phyloP scores from a whole-genome alignment of 2,888 invertebrate genomes.

The Scelioninae gen. 1 region DNA sequence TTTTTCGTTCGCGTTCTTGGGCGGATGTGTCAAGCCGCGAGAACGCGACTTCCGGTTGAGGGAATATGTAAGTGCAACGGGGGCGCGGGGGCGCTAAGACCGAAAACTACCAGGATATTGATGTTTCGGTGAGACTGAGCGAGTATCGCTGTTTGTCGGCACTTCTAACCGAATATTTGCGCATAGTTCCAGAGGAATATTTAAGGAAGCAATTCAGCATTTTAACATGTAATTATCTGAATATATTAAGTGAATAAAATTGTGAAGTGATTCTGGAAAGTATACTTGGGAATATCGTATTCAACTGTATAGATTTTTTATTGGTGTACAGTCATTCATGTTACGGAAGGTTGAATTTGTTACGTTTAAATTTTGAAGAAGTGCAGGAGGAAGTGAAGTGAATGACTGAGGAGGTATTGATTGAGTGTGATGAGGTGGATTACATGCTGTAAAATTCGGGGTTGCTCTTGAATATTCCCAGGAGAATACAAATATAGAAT shows the following conservation, averaged over 20 bases:
- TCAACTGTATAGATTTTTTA: too few relatives aligned
- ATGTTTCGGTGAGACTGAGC: conserved; percentile 12
- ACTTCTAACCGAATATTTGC: neutral
- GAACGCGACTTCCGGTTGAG: too few relatives aligned
- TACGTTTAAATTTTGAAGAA: neutral
- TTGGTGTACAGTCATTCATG: neutral
- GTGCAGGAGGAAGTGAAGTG: neutral
- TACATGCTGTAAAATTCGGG: neutral
- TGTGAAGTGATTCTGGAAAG: too few relatives aligned
- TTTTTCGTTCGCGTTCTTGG: too few relatives aligned
- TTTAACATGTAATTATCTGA: neutral
- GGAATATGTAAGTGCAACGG: too few relatives aligned
- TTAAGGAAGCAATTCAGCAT: too few relatives aligned
- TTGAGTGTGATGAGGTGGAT: neutral
- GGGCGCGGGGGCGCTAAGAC: conserved; percentile 7
- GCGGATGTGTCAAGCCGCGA: too few relatives aligned
- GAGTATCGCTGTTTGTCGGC: conserved; percentile 7
- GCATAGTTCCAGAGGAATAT: neutral
- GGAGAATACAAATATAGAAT: too few relatives aligned
- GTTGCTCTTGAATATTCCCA: neutral
- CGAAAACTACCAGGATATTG: conserved; percentile 6
- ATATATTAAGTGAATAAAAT: too few relatives aligned
- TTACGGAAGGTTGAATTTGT: neutral
- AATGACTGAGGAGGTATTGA: neutral
- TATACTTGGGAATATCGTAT: too few relatives aligned